Base-by-base conservation (phyloP, 2,797 vertebrate genomes). In the Carapus acus region DNA sequence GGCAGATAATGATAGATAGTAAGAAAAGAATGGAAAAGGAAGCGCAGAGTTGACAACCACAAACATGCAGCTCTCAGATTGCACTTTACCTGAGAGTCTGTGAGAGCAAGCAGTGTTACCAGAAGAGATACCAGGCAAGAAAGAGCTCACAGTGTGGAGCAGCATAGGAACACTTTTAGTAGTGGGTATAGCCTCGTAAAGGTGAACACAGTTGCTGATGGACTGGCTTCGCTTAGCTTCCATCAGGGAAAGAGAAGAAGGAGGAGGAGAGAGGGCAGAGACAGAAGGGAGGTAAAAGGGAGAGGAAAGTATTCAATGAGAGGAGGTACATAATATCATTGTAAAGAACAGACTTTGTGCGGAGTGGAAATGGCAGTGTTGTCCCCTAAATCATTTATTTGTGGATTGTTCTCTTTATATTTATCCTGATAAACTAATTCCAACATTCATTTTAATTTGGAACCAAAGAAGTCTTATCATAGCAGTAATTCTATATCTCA, bases 181-280 rank as follows among this genome's bases (percentile, higher is more conserved):
- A 83, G 92, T 77, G 78, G 95, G 93, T 83, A 99, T 92, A 94
- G 90, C 89, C 91, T 97, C 96, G 88, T 87, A 95, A 54, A 97
- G 96, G 83, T 95, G 94, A 59, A 90, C 94, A 94, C 96, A 97
- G 92, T 94, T 99, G 96, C 92, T 94, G 94, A 97, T 94, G 91
- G 96, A 98, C 84, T 96, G 94, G 90, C 96, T 98, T 91, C 95
- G 90, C 89, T 97, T 97, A 87, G 95, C 96, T 99, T 94, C 86
- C 90, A 84, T 83, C 65, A 74, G 79, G 83, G 68, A 85, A 85
- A 63, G 86, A 72, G 73, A 82, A 85, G 84, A 85, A 87, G 23
- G 77, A 57, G 45, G 62, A 49, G 54, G 38, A 83, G 84, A 79
- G 58, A 74, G 19, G 76, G 66, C 47, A 46, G 58, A 69, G 69